Evolutionary conservation across 1,140 invertebrate genomes (phyloP).

Genomic region (Trissolcus basalis): DNA sequence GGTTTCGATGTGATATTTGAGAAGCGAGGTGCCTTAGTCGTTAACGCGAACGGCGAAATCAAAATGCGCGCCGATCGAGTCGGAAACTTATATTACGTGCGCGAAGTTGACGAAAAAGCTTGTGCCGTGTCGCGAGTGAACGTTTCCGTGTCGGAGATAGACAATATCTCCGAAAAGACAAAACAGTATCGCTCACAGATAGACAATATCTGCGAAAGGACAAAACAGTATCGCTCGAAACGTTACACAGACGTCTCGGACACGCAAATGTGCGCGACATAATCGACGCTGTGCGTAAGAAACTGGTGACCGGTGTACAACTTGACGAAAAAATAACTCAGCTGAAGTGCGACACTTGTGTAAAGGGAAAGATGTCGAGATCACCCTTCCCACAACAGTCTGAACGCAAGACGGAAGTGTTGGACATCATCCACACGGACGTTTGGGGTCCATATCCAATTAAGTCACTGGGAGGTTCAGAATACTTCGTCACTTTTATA

Average conservation of each 20-base stretch:
- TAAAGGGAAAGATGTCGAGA: constrained; percentile 3
- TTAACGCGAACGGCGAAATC: background rate
- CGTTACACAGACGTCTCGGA: constrained; percentile 1
- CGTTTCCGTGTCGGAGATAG: too few relatives aligned
- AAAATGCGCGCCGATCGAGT: background rate
- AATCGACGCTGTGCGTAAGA: background rate
- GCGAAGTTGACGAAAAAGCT: background rate
- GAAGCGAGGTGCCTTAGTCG: background rate
- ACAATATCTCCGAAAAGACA: too few relatives aligned
- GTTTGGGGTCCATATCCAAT: constrained; percentile 10
- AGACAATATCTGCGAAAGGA: background rate
- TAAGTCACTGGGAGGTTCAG: background rate
- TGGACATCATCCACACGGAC: too few relatives aligned
- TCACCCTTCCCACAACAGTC: constrained; percentile 2
- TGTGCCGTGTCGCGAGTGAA: background rate
- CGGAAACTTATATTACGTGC: constrained; percentile 4
- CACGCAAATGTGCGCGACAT: constrained; percentile 16
- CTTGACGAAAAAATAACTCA: background rate
- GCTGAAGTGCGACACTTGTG: constrained; percentile 6
- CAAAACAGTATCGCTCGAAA: constrained; percentile 11
- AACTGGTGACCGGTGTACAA: constrained; percentile 2
- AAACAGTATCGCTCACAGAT: too few relatives aligned
- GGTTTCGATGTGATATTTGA: constrained; percentile 10
- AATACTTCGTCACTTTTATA: constrained; percentile 8
- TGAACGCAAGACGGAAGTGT: too few relatives aligned